Percentiles rank a stretch among this genome's conserved stretches.
phyloP scores from a whole-genome alignment of 1,140 invertebrate species.

The Ganaspis sp. region DNA sequence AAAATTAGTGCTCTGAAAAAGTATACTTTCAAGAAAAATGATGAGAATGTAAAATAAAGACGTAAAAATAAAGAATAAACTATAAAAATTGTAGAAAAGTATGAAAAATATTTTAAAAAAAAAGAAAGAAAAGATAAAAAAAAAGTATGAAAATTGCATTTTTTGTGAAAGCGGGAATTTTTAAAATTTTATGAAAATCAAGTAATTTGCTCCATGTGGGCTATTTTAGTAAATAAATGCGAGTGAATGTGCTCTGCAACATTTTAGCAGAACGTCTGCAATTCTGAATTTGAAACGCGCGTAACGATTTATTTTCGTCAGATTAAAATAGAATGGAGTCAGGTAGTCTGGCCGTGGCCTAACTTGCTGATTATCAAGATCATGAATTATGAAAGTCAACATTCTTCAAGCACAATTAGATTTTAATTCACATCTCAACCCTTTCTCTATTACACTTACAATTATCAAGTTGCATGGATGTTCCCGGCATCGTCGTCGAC shows the following conservation, averaged over 20 bases:
- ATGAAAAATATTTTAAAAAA: too few species aligned
- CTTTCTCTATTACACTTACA: constrained; percentile 45
- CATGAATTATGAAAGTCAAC: neutral
- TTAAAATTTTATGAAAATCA: neutral
- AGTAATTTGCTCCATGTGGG: neutral
- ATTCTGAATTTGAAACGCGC: neutral
- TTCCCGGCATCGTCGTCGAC: constrained; percentile 40
- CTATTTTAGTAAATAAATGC: neutral
- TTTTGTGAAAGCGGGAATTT: neutral
- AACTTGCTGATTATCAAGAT: constrained; percentile 13
- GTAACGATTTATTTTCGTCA: constrained; percentile 19
- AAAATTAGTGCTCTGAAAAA: too few species aligned
- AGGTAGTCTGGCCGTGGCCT: neutral
- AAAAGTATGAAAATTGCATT: too few species aligned
- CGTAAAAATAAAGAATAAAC: too few species aligned
- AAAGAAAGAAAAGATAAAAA: too few species aligned
- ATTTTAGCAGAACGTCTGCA: neutral
- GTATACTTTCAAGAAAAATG: too few species aligned
- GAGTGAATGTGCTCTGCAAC: neutral
- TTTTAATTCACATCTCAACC: neutral
- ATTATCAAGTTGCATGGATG: constrained; percentile 53
- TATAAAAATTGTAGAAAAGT: too few species aligned
- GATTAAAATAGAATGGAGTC: constrained; percentile 19
- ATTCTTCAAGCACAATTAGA: neutral
- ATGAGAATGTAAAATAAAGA: too few species aligned